Base-by-base conservation (phyloP, 64 coral and sea anemone species). In the Catalaphyllia jardinei region DNA sequence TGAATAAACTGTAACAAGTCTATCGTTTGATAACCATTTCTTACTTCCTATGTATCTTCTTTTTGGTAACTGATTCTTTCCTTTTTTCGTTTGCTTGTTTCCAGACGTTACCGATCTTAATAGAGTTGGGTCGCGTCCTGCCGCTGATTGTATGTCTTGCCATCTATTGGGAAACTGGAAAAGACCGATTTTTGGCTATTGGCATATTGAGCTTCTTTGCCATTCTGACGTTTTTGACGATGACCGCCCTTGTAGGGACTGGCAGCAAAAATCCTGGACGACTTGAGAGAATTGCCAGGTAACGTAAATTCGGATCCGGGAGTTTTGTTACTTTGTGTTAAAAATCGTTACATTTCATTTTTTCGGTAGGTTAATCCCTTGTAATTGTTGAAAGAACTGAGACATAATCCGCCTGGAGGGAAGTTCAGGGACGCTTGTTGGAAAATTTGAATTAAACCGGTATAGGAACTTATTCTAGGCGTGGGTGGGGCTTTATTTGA, bases 181-280 rank as follows among this genome's bases (percentile, higher is more conserved):
- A 38, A 1, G 14, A 28, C 51, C 20, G 0, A 4, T 85, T 51
- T 63, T 69, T 85, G 24, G 81, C 63, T n/a, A 27, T 69, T 18
- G 81, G 81, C 8, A 85, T 85, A 22, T 50, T 85, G 13, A 18
- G 35, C 11, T 85, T 85, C 62, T 85, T 85, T 85, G 35, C 18
- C 14, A 22, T 85, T 13, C 81, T 85, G 33, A 10, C 69, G 63
- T 10, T 85, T 10, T 17, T 85, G 20, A 85, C 81, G 19, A 17
- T 85, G 35, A 85, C 60, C 19, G 81, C 81, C 25, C 60, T 85
- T 0, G 14, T 85, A 85, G 11, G 62, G 4, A 85, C 81, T 17
- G 81, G 81, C 81, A 25, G 81, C 31, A 85, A 50, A 69, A 85
- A 71, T 67, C 81, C 62, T 14, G 62, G 81, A 85, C 50, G 81